These are phyloP conservation scores for Holacanthella duospinosa DNA, from an alignment of 2,888 invertebrate species.

Conservation along the genomic window DNA sequence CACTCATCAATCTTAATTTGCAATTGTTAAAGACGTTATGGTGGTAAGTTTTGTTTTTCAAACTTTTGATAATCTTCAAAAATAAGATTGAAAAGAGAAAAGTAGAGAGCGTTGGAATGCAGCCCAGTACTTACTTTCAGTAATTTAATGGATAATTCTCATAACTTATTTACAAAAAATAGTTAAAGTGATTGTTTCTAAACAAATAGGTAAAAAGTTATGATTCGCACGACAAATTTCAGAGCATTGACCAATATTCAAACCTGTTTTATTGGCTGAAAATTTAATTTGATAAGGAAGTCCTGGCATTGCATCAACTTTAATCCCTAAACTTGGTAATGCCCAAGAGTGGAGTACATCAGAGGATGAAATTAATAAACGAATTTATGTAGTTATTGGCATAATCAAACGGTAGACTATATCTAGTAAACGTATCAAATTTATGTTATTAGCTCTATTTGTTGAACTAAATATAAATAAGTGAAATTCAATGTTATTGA, in stretches of 20 bases:
- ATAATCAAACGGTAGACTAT: constrained; percentile 42
- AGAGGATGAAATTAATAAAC: constrained; percentile 53
- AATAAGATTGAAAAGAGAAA: no score
- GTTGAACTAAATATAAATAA: neutral
- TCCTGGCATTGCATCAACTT: constrained; percentile 53
- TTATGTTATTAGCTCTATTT: neutral
- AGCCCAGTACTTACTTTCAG: neutral
- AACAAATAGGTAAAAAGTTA: no score
- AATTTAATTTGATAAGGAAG: constrained; percentile 47
- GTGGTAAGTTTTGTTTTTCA: no score
- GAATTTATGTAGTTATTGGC: constrained; percentile 53
- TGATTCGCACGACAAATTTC: constrained; percentile 73
- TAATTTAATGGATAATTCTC: constrained; percentile 15
- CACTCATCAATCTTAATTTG: no score
- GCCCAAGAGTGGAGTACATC: no score
- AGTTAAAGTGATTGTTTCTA: constrained; percentile 50
- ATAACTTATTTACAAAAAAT: constrained; percentile 52
- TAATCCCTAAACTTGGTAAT: no score
- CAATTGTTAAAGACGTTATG: no score
- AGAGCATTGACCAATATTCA: constrained; percentile 65
- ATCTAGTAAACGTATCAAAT: neutral
- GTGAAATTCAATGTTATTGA: neutral
- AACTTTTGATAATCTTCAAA: no score
- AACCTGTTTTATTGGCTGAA: no score
- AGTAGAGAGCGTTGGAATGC: no score